These are phyloP conservation scores for Caenorhabditis sulstoni DNA, from an alignment of 2,888 invertebrate species.

Conservation along the genomic window DNA sequence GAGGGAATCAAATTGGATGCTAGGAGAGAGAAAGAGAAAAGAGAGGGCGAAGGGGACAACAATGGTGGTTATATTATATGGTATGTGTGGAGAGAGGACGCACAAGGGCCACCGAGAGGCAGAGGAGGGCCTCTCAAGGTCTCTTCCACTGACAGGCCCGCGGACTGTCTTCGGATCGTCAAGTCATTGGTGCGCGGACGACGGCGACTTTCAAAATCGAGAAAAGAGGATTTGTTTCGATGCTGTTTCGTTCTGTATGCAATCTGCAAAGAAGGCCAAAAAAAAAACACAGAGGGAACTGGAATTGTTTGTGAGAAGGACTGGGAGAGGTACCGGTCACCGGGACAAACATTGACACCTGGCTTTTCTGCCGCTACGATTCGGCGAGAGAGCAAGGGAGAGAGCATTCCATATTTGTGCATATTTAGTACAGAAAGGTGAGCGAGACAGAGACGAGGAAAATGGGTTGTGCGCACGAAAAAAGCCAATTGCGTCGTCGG, in stretches of 20 bases:
- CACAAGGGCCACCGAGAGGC: constrained; percentile 5
- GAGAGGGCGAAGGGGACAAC: constrained; percentile 25
- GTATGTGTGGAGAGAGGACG: constrained; percentile 47
- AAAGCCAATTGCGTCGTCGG: too few relatives aligned
- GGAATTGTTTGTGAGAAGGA: constrained; percentile 16
- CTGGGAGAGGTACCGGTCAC: neutral
- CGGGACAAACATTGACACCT: constrained; percentile 42
- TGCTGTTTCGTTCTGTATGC: constrained; percentile 1
- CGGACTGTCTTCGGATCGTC: constrained; percentile 31
- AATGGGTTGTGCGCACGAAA: neutral
- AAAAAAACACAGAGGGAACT: constrained; percentile 7
- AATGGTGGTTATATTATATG: constrained; percentile 60
- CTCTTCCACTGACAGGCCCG: constrained; percentile 30
- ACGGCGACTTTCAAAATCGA: constrained; percentile 15
- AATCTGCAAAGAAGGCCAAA: neutral
- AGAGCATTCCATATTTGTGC: constrained; percentile 44
- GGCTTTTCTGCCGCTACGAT: constrained; percentile 36
- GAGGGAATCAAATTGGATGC: constrained; percentile 42
- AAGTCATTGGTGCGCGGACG: constrained; percentile 21
- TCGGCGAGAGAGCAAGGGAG: neutral
- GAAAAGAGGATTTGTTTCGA: constrained; percentile 46
- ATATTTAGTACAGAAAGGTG: constrained; percentile 35
- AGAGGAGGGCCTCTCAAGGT: constrained; percentile 49
- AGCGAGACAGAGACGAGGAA: neutral
- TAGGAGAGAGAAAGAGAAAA: neutral